These are phyloP conservation scores for Phasia obesa DNA, from an alignment of 2,888 invertebrate genomes.

Conservation along the genomic window DNA sequence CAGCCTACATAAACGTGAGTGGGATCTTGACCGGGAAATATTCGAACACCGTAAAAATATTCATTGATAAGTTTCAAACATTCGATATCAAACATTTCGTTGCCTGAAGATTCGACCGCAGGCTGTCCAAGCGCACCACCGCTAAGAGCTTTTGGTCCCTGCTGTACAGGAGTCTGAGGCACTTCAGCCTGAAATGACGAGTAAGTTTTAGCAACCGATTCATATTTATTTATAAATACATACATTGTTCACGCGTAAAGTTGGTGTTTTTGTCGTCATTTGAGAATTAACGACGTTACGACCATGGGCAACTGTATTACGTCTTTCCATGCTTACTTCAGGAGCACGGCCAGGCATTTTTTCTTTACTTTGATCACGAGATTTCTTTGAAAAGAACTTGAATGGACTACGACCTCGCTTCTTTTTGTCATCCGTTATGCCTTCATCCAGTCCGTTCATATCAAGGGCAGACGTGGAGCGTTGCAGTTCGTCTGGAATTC, in stretches of 20 bases:
- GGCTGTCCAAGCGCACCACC: slow-evolving; percentile 85
- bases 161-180: slow-evolving; percentile 80
- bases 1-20: slow-evolving; percentile 95
- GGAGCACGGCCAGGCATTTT: slow-evolving; percentile 81
- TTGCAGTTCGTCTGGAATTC: slow-evolving; percentile 84
- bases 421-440: slow-evolving; percentile 86
- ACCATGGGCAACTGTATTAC: slow-evolving; percentile 82
- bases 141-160: slow-evolving; percentile 87
- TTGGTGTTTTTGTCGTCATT: slow-evolving; percentile 83
- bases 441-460: slow-evolving; percentile 84
- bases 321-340: slow-evolving; percentile 80
- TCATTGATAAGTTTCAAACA: slow-evolving; percentile 97
- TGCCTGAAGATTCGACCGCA: slow-evolving; percentile 90
- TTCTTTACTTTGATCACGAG: slow-evolving; percentile 87
- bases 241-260: slow-evolving; percentile 82
- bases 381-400: slow-evolving; percentile 93
- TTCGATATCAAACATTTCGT: slow-evolving; percentile 93
- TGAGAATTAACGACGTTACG: slow-evolving; percentile 83
- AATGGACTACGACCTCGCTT: slow-evolving; percentile 95
- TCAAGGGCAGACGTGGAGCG: slow-evolving; percentile 90
- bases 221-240: slow-evolving; percentile 32
- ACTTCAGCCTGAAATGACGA: slow-evolving; percentile 75
- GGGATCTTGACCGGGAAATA: slow-evolving; percentile 82
- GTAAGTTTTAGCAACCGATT: background rate
- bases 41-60: slow-evolving; percentile 93